A percentile compares a stretch with the other conserved stretches of the same genome.
Conservation (phyloP, 2,797 vertebrate genomes). For the Florisuga fusca region DNA sequence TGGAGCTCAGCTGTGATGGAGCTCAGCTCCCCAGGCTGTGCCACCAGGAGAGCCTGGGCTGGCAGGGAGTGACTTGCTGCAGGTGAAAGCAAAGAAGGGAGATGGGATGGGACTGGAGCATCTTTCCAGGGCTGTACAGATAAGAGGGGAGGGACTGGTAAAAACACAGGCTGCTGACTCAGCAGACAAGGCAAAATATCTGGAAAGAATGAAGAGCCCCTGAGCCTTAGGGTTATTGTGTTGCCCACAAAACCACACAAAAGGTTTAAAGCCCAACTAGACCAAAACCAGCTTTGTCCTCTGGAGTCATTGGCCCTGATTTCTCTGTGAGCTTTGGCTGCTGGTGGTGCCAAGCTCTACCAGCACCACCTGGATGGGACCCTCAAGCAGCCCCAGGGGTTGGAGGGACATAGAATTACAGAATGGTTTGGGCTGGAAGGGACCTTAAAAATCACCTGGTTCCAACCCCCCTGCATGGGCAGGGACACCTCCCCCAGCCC, state of each 20-base stretch:
- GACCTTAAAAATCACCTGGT: too few relatives aligned
- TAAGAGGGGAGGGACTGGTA: accelerated
- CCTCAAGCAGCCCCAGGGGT: not conserved
- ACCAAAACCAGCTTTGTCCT: not conserved
- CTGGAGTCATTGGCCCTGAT: not conserved
- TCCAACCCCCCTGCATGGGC: too few relatives aligned
- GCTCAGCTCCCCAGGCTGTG: not conserved
- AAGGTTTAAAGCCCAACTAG: not conserved
- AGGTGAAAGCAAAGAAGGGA: not conserved
- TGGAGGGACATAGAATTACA: not conserved
- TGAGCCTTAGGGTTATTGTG: not conserved
- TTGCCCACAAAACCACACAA: constrained; percentile 18
- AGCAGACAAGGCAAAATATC: not conserved
- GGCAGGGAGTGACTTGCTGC: not conserved
- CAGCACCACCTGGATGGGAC: not conserved
- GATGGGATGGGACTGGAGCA: not conserved
- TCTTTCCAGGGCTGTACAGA: not conserved
- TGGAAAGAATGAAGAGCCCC: constrained; percentile 7
- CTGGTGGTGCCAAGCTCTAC: not conserved
- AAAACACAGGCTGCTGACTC: not conserved
- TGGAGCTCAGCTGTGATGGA: accelerated
- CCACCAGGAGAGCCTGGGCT: not conserved
- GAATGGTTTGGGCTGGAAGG: too few relatives aligned
- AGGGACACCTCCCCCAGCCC: too few relatives aligned
- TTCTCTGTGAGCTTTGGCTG: not conserved